phyloP scores from a whole-genome alignment of 2,888 invertebrate genomes.

The Drosophila ezoana region DNA sequence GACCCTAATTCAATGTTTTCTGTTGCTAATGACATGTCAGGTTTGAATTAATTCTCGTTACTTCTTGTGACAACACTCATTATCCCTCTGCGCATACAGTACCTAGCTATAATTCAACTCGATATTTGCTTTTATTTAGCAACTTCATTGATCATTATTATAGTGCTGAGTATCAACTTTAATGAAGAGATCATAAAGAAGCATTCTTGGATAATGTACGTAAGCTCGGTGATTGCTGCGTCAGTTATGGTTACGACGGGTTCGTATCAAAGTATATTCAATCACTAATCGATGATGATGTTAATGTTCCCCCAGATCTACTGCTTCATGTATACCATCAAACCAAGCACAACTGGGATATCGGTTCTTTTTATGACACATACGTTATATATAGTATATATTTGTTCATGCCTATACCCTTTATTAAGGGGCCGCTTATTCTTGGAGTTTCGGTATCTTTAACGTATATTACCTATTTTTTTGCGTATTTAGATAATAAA shows the following conservation, averaged over 20 bases:
- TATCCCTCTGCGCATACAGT: slow-evolving; percentile 21
- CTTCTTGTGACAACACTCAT: not conserved
- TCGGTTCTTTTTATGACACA: slow-evolving; percentile 38
- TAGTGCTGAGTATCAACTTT: slow-evolving; percentile 41
- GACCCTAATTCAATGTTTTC: slow-evolving; percentile 13
- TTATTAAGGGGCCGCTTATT: slow-evolving; percentile 18
- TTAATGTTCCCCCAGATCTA: not conserved
- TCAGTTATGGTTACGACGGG: slow-evolving; percentile 26
- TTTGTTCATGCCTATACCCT: slow-evolving; percentile 51
- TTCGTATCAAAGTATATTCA: slow-evolving; percentile 6
- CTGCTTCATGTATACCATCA: slow-evolving; percentile 29
- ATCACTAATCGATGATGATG: not conserved
- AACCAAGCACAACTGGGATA: slow-evolving; percentile 8
- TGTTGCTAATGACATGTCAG: slow-evolving; percentile 29
- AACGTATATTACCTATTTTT: not conserved
- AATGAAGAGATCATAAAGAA: not conserved
- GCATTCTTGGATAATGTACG: slow-evolving; percentile 26
- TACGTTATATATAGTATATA: slow-evolving; percentile 52
- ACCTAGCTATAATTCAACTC: slow-evolving; percentile 1
- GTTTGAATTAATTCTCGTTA: slow-evolving; percentile 28
- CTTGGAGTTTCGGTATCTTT: slow-evolving; percentile 20
- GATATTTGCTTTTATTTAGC: slow-evolving; percentile 24
- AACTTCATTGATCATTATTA: not conserved
- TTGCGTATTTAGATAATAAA: not conserved
- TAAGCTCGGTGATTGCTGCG: slow-evolving; percentile 29